These are phyloP conservation scores for Tolypeutes matacus DNA, from an alignment of 2,797 vertebrate species.

Conservation along the genomic window DNA sequence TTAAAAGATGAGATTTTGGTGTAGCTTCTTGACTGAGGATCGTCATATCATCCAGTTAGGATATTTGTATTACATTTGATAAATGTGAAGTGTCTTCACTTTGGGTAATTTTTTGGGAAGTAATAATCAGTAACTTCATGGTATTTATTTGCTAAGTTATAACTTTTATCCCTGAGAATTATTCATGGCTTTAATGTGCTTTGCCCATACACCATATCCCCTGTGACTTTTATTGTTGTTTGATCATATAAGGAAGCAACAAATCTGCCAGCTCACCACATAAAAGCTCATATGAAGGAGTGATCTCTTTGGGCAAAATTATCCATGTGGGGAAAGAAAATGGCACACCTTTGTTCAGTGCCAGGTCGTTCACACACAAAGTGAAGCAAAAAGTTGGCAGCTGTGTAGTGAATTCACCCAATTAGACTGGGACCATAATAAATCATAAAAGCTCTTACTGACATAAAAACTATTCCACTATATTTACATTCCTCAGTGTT, in stretches of 20 bases:
- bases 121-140: conserved; percentile 70
- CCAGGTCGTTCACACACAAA: neutral
- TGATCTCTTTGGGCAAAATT: conserved; percentile 64
- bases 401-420: conserved; percentile 46
- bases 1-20: conserved; percentile 66
- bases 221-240: conserved; percentile 59
- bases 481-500: conserved; percentile 21
- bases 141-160: conserved; percentile 67
- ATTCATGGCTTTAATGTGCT: conserved; percentile 68
- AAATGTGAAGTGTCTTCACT: conserved; percentile 39
- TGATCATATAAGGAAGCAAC: conserved; percentile 41
- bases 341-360: neutral
- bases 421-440: conserved; percentile 26
- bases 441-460: conserved; percentile 50
- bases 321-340: conserved; percentile 61
- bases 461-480: conserved; percentile 37
- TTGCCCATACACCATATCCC: neutral
- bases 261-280: conserved; percentile 48
- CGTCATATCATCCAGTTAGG: neutral
- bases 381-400: conserved; percentile 43
- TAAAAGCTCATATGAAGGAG: conserved; percentile 40
- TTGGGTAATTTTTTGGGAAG: conserved; percentile 69
- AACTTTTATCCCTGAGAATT: conserved; percentile 65
- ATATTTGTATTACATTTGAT: conserved; percentile 45
- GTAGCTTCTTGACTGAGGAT: conserved; percentile 43